Conservation (phyloP, 2,797 vertebrate species). For the Lagodon rhomboides region DNA sequence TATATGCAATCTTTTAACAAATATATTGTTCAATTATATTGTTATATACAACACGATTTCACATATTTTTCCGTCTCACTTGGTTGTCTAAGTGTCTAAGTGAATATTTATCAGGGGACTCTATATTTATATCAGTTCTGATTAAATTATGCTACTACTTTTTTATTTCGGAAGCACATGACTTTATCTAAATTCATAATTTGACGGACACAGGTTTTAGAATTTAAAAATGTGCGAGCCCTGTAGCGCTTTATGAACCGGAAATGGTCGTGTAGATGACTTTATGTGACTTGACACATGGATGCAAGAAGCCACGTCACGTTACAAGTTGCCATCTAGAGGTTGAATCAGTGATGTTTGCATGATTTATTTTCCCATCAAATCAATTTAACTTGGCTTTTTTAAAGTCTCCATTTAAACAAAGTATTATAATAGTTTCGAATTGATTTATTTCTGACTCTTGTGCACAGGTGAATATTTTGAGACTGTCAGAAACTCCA, state of each 20-base stretch:
- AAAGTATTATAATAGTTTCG: neutral
- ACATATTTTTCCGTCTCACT: neutral
- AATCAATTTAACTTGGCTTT: neutral
- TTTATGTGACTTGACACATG: slow-evolving; percentile 32
- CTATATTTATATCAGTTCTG: neutral
- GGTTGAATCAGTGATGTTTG: slow-evolving; percentile 9
- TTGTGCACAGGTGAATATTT: neutral
- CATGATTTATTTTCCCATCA: neutral
- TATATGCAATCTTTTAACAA: neutral
- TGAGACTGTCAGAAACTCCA: neutral
- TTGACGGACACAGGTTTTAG: neutral
- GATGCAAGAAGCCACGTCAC: slow-evolving; percentile 78
- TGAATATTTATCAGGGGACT: neutral
- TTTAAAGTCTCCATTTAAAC: neutral
- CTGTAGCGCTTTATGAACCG: slow-evolving; percentile 21
- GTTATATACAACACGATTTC: neutral
- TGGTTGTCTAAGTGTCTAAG: too few species aligned
- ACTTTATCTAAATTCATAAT: neutral
- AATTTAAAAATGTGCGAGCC: neutral
- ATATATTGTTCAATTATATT: too few species aligned
- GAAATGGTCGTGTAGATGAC: slow-evolving; percentile 1
- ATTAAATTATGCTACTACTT: neutral
- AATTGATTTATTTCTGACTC: neutral
- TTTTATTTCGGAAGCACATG: neutral
- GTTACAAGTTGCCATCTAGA: slow-evolving; percentile 50